A percentile compares a stretch with the other conserved stretches of the same genome.
phyloP scores from a whole-genome alignment of 1,140 invertebrate genomes.

The Drosophila takahashii region DNA sequence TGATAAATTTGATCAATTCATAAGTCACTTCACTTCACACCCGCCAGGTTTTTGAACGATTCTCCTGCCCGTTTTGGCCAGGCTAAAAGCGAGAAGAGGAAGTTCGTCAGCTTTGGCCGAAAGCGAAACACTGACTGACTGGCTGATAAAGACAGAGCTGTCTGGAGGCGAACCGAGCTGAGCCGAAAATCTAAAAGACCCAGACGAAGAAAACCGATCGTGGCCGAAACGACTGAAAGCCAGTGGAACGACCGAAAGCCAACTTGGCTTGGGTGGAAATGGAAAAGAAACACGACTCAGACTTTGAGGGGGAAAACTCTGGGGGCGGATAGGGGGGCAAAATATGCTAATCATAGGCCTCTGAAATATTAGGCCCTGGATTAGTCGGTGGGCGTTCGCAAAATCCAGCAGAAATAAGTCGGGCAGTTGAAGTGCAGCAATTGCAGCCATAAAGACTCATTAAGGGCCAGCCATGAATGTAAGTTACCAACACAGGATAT shows the following conservation, averaged over 20 bases:
- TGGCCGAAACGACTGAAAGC: conserved; percentile 25
- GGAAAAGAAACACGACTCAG: conserved; percentile 40
- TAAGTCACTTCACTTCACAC: conserved; percentile 31
- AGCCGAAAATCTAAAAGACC: conserved; percentile 7
- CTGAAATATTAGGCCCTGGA: conserved; percentile 43
- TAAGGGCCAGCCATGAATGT: background rate
- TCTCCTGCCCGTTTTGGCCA: conserved; percentile 21
- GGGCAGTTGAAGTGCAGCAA: conserved; percentile 8
- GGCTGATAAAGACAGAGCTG: conserved; percentile 7
- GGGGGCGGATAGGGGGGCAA: background rate
- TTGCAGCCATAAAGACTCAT: conserved; percentile 9
- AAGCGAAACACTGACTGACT: conserved; percentile 74
- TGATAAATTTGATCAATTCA: conserved; percentile 23
- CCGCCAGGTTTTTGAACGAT: conserved; percentile 26
- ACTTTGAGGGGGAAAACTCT: background rate
- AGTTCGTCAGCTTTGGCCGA: conserved; percentile 67
- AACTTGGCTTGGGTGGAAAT: background rate
- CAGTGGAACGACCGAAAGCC: conserved; percentile 9
- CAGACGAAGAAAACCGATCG: conserved; percentile 14
- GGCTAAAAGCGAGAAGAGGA: conserved; percentile 22
- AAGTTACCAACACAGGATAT: background rate
- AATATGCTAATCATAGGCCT: conserved; percentile 64
- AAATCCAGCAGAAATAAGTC: conserved; percentile 1
- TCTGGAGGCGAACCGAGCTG: conserved; percentile 13
- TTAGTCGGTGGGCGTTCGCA: conserved; percentile 25